Conservation (phyloP, 2,797 vertebrate genomes). For the Sebastes reedi region DNA sequence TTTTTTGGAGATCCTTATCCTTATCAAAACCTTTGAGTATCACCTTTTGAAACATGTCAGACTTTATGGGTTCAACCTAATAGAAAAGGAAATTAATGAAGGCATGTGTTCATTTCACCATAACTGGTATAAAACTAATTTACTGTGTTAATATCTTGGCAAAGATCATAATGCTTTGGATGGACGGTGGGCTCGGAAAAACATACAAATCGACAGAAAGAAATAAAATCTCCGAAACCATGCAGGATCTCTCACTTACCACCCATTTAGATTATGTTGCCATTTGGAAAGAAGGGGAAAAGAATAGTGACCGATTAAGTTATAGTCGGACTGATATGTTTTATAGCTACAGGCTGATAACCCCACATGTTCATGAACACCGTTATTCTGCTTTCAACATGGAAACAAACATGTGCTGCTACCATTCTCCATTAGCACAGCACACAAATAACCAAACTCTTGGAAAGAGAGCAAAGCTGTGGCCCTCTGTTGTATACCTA, state of each 20-base stretch:
- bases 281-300: conserved; percentile 90
- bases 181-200: conserved; percentile 81
- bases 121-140: conserved; percentile 44
- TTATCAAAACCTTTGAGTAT: background rate
- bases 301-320: conserved; percentile 92
- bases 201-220: conserved; percentile 89
- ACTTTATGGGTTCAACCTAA: background rate
- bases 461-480: conserved; percentile 52
- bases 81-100: conserved; percentile 12
- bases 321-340: conserved; percentile 34
- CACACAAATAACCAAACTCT: conserved; percentile 32
- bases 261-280: conserved; percentile 94
- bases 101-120: background rate
- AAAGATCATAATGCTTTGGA: conserved; percentile 81
- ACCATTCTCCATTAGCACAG: conserved; percentile 22
- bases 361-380: conserved; percentile 13
- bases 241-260: conserved; percentile 98
- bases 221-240: conserved; percentile 90
- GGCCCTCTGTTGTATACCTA: conserved; percentile 45
- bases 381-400: conserved; percentile 10
- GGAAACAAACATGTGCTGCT: conserved; percentile 6
- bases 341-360: conserved; percentile 20
- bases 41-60: conserved; percentile 4
- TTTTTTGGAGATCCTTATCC: background rate
- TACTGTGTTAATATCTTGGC: conserved; percentile 53